Percentiles rank a stretch among this genome's conserved stretches.
phyloP scores from a whole-genome alignment of 2,888 invertebrate genomes.

The Nomada hirtipes region DNA sequence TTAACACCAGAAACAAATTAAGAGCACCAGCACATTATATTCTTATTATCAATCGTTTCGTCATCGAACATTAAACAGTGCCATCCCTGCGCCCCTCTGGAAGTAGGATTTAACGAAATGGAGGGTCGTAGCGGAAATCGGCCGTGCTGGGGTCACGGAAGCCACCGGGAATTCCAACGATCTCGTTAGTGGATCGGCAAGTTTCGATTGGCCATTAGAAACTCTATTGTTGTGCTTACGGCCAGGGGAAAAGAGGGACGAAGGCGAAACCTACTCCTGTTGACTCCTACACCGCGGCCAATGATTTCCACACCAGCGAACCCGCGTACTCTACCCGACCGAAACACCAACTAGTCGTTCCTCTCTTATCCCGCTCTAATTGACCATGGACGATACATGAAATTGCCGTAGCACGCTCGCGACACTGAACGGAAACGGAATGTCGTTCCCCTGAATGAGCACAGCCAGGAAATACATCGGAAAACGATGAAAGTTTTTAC shows the following conservation, averaged over 20 bases:
- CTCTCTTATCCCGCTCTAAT: conserved; percentile 69
- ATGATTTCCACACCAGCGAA: conserved; percentile 63
- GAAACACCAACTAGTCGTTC: conserved; percentile 54
- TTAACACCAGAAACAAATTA: too few relatives aligned
- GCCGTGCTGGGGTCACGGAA: conserved; percentile 7
- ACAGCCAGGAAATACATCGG: conserved; percentile 19
- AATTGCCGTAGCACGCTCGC: conserved; percentile 50
- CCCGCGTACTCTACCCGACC: conserved; percentile 43
- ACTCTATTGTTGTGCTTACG: conserved; percentile 58
- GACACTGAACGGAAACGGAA: conserved; percentile 46
- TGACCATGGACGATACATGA: conserved; percentile 64
- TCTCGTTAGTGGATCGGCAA: conserved; percentile 59
- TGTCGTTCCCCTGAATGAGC: conserved; percentile 31
- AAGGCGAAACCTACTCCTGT: conserved; percentile 53
- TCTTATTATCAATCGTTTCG: too few relatives aligned
- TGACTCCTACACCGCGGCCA: conserved; percentile 57
- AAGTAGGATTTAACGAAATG: background rate
- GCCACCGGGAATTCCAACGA: conserved; percentile 34
- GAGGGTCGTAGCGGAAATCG: conserved; percentile 7
- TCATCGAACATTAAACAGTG: background rate
- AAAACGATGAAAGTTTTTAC: conserved; percentile 13
- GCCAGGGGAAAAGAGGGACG: background rate
- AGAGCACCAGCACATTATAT: too few relatives aligned
- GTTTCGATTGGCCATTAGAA: conserved; percentile 65
- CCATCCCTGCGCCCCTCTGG: background rate